phyloP scores from a whole-genome alignment of 2,888 invertebrate species.

The Oscheius sp. region DNA sequence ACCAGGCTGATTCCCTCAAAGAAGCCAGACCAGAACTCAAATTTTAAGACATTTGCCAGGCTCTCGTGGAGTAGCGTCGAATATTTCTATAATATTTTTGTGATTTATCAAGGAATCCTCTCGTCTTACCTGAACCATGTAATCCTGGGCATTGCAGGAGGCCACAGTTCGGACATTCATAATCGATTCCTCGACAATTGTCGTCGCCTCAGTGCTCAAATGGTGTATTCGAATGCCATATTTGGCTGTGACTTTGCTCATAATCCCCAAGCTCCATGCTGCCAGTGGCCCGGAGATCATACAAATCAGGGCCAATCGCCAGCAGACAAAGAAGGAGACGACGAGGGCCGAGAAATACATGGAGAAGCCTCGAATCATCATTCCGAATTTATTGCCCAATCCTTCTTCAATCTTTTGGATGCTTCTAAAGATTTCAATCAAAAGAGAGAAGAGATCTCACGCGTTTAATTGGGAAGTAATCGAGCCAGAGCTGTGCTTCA shows the following conservation, averaged over 20 bases:
- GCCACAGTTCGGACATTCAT: constrained; percentile 52
- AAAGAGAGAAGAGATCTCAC: constrained; percentile 32
- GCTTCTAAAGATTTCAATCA: constrained; percentile 3
- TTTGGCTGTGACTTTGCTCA: constrained; percentile 34
- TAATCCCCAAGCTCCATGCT: constrained; percentile 42
- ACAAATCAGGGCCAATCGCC: constrained; percentile 45
- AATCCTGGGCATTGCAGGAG: constrained; percentile 49
- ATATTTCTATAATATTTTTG: constrained; percentile 15
- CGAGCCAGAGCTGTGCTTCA: constrained; percentile 36
- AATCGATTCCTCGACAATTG: constrained; percentile 45
- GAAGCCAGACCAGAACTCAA: constrained; percentile 18
- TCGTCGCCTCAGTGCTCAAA: constrained; percentile 33
- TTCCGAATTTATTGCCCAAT: constrained; percentile 44
- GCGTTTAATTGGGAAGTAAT: constrained; percentile 47
- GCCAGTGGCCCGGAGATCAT: constrained; percentile 47
- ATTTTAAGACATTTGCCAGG: constrained; percentile 1
- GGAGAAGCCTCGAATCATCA: constrained; percentile 50
- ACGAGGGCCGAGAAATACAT: constrained; percentile 50
- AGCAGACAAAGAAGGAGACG: constrained; percentile 43
- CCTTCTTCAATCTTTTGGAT: constrained; percentile 28
- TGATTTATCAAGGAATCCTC: neutral
- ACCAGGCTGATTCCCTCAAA: constrained; percentile 27
- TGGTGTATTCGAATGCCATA: constrained; percentile 29
- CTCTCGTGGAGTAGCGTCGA: neutral
- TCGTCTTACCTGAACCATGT: constrained; percentile 43